Base-by-base conservation (phyloP, 2,797 vertebrate species). In the Brotula barbata region DNA sequence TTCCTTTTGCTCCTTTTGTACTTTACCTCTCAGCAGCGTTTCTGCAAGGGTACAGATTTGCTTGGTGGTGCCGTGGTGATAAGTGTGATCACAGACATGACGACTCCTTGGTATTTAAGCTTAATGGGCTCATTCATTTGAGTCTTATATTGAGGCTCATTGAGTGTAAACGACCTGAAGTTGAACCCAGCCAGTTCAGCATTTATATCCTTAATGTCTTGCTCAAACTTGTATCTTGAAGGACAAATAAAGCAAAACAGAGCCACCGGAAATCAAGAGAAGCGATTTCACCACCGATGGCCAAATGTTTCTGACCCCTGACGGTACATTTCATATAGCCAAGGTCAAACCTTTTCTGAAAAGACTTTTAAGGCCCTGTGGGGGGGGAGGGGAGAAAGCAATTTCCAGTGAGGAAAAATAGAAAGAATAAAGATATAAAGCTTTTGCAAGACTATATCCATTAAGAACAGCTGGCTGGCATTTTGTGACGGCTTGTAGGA, bases 161-260 rank as follows among this genome's bases (percentile, higher is more conserved):
- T 45, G 36, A 75, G 68, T 62, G 65, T 73, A 47, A 49, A 69
- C 71, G 79, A 78, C 78, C 86, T 64, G 45, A 62, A 61, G 46
- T 73, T 81, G 75, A 83, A 88, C 80, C 73, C 59, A 52, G 52
- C 47, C 71, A 71, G 58, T 66, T 68, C 60, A 64, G 61, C 75
- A 63, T 62, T 64, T 61, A 56, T 75, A 62, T 78, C 71, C 41
- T 56, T 3, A 46, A 42, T 53, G 68, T 85, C 63, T 79, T 77
- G 69, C 63, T 70, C 63, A 75, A 76, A 64, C 71, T 68, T 67
- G 33, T 66, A 64, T 70, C 37, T 80, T 52, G 13, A 41, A 42
- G 31, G 19, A n/a, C 31, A 8, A 16, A 44, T 23, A 21, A 23
- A 28, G 43, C 36, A 6, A 58, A 54, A 43, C 16, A 2, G 1